Evolutionary conservation across 2,888 invertebrate genomes (phyloP), one percentile per base, ranked within the genome.

Genomic region (Epirrhoe alternata): DNA sequence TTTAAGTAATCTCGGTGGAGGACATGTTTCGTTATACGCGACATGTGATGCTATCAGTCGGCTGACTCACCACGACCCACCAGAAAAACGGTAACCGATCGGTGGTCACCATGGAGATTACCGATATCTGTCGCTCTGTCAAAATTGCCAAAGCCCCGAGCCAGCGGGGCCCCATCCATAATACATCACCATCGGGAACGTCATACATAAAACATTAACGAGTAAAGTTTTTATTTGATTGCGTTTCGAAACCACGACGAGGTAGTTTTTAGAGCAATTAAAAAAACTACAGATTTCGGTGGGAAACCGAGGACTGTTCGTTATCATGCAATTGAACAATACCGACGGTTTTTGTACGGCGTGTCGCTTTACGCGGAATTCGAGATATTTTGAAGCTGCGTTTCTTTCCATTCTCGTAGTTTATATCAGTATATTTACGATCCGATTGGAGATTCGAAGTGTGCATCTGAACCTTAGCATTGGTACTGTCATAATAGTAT

Each of bases 151-250:
- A 84, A 85, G 82, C 81, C 79, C 84, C 78, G 80, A 83, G 83
- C 78, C 90, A 89, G 90, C 91, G 85, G 90, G 88, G 80, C 77
- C 78, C 89, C 90, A 92, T 92, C 86, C 90, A 93, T 92, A 84
- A 92, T 92, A 91, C 87, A 92, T 90, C 79, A 86, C 79, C 83
- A 66, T 81, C 84, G 81, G 77, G 85, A 85, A 86, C 83, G 78
- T 86, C 85, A 92, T 92, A 89, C 90, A 93, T 92, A 88, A 92
- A 89, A 91, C 92, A 93, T 93, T 88, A 88, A 89, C 89, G 86
- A 88, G 90, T 88, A 88, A 83, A 71, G 86, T 92, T 93, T 92
- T 92, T 92, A 90, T 91, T 89, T 90, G 89, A 89, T 89, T 88
- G 89, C 88, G 86, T 79, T 86, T 82, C 84, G 82, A 79, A 83